These are phyloP conservation scores for Phyllostomus discolor DNA, from an alignment of 2,113 vertebrate species.

Conservation along the genomic window DNA sequence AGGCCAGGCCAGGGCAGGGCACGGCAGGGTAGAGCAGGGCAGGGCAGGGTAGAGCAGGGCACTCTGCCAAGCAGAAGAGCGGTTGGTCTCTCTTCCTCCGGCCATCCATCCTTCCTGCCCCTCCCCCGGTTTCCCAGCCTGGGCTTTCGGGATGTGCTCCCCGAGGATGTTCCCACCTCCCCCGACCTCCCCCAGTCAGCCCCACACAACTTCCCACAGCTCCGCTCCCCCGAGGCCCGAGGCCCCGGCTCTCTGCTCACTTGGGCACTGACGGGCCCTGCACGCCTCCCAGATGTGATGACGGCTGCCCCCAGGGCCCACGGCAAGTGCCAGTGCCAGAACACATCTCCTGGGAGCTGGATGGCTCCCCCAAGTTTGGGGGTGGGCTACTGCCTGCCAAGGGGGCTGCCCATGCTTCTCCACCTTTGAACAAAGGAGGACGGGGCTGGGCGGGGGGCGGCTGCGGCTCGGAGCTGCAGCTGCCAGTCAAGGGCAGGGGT, in stretches of 20 bases:
- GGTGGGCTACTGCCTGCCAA: not conserved
- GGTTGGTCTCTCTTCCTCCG: accelerated
- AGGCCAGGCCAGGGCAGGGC: not conserved
- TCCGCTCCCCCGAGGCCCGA: accelerated
- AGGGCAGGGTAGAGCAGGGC: not conserved
- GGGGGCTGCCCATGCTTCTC: not conserved
- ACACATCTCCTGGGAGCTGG: not conserved
- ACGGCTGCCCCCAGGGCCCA: not conserved
- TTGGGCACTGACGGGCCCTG: not conserved
- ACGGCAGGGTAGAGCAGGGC: not conserved
- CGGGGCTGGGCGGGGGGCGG: no score
- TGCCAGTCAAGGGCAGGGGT: not conserved
- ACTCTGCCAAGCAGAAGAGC: not conserved
- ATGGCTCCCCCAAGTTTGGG: not conserved
- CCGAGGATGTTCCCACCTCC: not conserved
- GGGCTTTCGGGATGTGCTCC: not conserved
- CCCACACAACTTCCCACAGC: not conserved
- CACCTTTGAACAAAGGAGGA: not conserved
- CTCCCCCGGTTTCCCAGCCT: not conserved
- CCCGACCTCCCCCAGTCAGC: accelerated
- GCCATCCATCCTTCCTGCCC: accelerated
- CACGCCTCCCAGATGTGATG: accelerated
- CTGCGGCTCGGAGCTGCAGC: not conserved
- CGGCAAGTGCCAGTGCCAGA: not conserved
- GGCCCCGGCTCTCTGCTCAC: not conserved